Evolutionary conservation across 2,888 invertebrate species (phyloP), one percentile per base, ranked within the genome.

Genomic region (Ceramica pisi): DNA sequence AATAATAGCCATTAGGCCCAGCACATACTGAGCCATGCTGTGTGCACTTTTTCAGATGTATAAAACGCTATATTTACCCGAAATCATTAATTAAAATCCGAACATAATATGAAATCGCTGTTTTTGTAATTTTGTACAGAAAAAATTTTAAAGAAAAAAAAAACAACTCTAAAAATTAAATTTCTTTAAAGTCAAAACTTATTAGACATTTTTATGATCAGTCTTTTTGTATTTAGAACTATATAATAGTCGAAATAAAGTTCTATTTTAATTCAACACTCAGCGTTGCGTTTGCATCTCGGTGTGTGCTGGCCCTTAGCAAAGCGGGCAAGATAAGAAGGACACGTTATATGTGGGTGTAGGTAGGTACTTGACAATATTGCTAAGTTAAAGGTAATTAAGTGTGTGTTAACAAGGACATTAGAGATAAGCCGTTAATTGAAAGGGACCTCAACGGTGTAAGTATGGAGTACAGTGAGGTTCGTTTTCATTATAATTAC

Each of bases 1-100:
- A 86, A 87, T 88, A 89, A 85, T 83, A 82, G 80, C 70, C 73
- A 38, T 63, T 80, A 88, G 85, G 86, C 81, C 3, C 6, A n/a
- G 14, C 5, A 6, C 8, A 46, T 19, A 46, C 46, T 8, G 19
- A 46, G 46, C 6, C 19, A 2, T 5, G 2, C n/a, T n/a, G n/a
- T n/a, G n/a, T n/a, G n/a, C n/a, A n/a, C n/a, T n/a, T n/a, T n/a
- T 5, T 35, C 3, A 35, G 35, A 35, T 35, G 35, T 38, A 38
- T 1, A 38, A 38, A 38, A 38, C 12, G 38, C 10, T 2, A 38
- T 38, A 38, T 38, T 38, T 12, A 38, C 38, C 12, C 38, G n/a
- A n/a, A n/a, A n/a, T n/a, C n/a, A n/a, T n/a, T n/a, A n/a, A n/a
- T n/a, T n/a, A n/a, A n/a, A n/a, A n/a, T n/a, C n/a, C n/a, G n/a